Conservation (phyloP, 2,888 invertebrate genomes). For the Podotricha telesiphe region DNA sequence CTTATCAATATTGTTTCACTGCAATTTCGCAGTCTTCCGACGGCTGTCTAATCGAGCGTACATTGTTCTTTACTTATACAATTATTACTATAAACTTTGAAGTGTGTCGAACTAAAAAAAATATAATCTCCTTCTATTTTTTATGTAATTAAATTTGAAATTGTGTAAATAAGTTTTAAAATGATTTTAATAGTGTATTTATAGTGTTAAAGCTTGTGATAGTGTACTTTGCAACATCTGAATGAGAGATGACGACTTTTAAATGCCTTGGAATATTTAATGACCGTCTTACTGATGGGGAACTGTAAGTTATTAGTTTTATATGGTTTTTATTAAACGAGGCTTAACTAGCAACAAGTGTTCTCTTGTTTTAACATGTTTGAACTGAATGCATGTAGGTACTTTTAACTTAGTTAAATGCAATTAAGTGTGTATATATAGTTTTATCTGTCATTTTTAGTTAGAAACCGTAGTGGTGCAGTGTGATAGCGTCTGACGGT, state of each 20-base stretch:
- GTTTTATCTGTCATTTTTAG: no score
- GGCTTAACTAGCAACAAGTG: constrained; percentile 1
- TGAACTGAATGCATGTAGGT: neutral
- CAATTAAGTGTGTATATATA: neutral
- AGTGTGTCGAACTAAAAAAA: no score
- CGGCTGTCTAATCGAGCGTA: constrained; percentile 60
- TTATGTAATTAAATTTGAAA: neutral
- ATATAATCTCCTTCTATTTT: no score
- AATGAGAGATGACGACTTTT: constrained; percentile 67
- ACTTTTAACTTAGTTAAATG: neutral
- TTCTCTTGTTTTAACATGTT: constrained; percentile 35
- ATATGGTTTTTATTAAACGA: constrained; percentile 13
- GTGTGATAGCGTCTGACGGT: no score
- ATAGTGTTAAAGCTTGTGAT: constrained; percentile 21
- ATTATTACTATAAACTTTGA: neutral
- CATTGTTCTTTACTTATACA: constrained; percentile 38
- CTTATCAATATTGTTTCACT: constrained; percentile 76
- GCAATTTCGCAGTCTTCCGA: constrained; percentile 64
- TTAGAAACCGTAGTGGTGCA: no score
- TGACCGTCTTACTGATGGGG: constrained; percentile 74
- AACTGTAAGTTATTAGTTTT: constrained; percentile 67
- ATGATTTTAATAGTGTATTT: neutral
- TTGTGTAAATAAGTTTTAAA: neutral
- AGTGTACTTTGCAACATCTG: constrained; percentile 52
- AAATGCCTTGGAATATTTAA: constrained; percentile 62